Percentiles rank a stretch among this genome's conserved stretches.
phyloP scores from a whole-genome alignment of 2,888 invertebrate species.

The Achlya flavicornis region DNA sequence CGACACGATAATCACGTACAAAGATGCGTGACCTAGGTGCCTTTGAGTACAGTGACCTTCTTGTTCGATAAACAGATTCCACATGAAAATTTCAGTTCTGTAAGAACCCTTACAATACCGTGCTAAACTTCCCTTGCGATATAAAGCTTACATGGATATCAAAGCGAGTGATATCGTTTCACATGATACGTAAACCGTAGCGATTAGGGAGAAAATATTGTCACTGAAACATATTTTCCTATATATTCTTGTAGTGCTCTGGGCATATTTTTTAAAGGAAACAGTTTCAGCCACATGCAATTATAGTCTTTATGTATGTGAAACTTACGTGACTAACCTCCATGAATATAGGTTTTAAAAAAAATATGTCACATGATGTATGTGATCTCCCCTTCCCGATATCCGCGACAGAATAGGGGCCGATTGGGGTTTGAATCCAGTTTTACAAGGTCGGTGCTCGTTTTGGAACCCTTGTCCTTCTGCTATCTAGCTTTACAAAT shows the following conservation, averaged over 20 bases:
- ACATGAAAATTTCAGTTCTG: slow-evolving; percentile 1
- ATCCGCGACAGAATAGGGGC: not conserved
- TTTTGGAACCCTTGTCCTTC: not conserved
- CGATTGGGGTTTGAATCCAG: slow-evolving; percentile 4
- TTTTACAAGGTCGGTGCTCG: slow-evolving; percentile 3
- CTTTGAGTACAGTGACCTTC: not conserved
- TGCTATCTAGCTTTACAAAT: not conserved
- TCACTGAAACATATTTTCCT: no score
- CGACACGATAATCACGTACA: not conserved
- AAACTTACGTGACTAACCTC: no score
- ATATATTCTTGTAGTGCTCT: no score
- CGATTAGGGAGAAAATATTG: not conserved
- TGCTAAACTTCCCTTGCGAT: not conserved
- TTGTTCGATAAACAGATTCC: not conserved
- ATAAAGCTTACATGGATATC: not conserved
- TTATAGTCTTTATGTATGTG: no score
- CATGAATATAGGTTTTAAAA: no score
- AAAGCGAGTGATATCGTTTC: slow-evolving; percentile 2
- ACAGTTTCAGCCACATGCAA: no score
- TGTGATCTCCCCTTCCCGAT: not conserved
- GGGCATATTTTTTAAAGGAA: no score
- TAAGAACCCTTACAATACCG: not conserved
- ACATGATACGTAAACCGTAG: not conserved
- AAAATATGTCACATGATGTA: not conserved
- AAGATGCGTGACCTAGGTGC: slow-evolving; percentile 6